Evolutionary conservation across 2,113 vertebrate species (phyloP).

Genomic region (Siniperca knerii): DNA sequence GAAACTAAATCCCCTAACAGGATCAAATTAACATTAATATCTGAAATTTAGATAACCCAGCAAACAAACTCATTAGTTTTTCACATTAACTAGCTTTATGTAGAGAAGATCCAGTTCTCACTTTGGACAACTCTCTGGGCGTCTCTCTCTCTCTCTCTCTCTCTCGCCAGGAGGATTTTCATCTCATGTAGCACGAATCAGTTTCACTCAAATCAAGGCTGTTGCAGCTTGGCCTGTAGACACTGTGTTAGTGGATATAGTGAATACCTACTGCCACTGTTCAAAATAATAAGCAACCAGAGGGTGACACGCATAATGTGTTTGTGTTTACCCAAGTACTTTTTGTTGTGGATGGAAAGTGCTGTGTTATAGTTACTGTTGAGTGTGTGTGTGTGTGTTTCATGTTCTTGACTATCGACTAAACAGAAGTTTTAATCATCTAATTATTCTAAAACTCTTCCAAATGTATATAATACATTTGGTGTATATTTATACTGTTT

Average conservation of each 20-base stretch:
- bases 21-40: neutral
- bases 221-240: slow-evolving; percentile 13
- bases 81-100: neutral
- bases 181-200: slow-evolving; percentile 17
- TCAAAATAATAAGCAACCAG: slow-evolving; percentile 20
- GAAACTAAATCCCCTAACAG: neutral
- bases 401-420: too few species aligned
- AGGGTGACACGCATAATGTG: neutral
- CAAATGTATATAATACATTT: too few species aligned
- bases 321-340: neutral
- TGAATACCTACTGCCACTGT: slow-evolving; percentile 20
- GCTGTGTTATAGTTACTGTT: neutral
- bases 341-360: neutral
- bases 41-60: neutral
- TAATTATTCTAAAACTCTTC: too few species aligned
- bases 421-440: too few species aligned
- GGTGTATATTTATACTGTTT: too few species aligned
- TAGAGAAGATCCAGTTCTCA: neutral
- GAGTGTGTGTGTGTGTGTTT: neutral
- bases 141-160: neutral
- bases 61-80: neutral
- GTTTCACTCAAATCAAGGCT: slow-evolving; percentile 31
- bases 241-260: neutral
- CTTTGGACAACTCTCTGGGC: neutral
- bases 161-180: neutral